These are phyloP conservation scores for Forbesichthys papilliferus DNA, from an alignment of 2,113 vertebrate genomes.

Conservation along the genomic window DNA sequence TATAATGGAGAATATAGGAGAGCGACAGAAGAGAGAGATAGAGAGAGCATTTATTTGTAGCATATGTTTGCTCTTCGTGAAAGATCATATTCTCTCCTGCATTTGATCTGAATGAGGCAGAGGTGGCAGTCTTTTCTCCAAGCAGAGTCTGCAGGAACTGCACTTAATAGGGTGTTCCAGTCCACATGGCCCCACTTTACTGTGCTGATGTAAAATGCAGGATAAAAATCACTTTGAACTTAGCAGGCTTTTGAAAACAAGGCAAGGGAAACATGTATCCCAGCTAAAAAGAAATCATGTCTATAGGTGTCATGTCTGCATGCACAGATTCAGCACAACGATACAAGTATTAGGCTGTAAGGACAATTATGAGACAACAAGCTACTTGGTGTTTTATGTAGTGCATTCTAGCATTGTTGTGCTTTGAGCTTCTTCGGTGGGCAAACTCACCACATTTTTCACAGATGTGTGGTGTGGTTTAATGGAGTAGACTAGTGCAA, in stretches of 20 bases:
- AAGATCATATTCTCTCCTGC: slow-evolving; percentile 1
- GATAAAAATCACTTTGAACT: slow-evolving; percentile 20
- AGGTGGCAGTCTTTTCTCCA: slow-evolving; percentile 18
- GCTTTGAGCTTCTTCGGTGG: background rate
- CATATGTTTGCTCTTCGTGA: slow-evolving; percentile 4
- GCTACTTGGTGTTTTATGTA: no score
- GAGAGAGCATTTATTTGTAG: background rate
- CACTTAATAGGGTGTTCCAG: slow-evolving; percentile 52
- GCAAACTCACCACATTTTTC: background rate
- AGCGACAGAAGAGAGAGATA: background rate
- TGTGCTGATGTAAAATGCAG: slow-evolving; percentile 29
- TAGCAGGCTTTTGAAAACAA: slow-evolving; percentile 21
- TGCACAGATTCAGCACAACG: background rate
- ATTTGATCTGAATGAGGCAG: slow-evolving; percentile 2
- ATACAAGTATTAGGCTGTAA: no score
- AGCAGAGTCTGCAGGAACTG: slow-evolving; percentile 32
- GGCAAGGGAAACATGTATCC: slow-evolving; percentile 1
- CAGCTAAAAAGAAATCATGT: slow-evolving; percentile 8
- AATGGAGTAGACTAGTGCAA: background rate
- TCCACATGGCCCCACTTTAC: slow-evolving; percentile 41
- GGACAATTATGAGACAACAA: no score
- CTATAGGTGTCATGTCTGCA: background rate
- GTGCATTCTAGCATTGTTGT: background rate
- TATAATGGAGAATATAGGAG: no score
- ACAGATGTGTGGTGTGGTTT: background rate